Evolutionary conservation across 2,888 invertebrate species (phyloP).

Genomic region (Tribolium freemani): DNA sequence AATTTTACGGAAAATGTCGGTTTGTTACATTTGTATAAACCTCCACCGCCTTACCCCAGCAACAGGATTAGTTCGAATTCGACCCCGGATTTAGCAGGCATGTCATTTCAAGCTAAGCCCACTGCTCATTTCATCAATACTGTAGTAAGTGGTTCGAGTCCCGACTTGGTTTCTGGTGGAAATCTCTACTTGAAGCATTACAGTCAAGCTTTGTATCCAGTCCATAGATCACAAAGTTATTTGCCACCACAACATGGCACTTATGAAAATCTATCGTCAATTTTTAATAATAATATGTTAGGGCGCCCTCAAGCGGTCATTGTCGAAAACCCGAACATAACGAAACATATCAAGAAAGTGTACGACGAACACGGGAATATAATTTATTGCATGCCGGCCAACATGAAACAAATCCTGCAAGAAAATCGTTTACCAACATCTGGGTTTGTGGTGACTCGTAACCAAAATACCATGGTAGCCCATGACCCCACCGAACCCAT

Average conservation of each 20-base stretch:
- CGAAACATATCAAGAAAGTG: constrained; percentile 74
- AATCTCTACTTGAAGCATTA: constrained; percentile 72
- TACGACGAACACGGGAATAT: constrained; percentile 76
- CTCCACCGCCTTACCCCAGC: constrained; percentile 88
- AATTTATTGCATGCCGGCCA: constrained; percentile 75
- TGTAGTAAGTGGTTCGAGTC: constrained; percentile 82
- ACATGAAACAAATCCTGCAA: constrained; percentile 67
- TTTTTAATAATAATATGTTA: constrained; percentile 68
- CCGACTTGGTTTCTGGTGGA: constrained; percentile 82
- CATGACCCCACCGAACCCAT: constrained; percentile 77
- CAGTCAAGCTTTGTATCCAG: constrained; percentile 60
- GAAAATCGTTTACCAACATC: constrained; percentile 66
- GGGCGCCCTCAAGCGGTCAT: constrained; percentile 67
- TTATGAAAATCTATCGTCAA: constrained; percentile 78
- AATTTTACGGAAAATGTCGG: constrained; percentile 70
- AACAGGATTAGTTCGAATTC: constrained; percentile 85
- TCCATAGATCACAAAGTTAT: constrained; percentile 66
- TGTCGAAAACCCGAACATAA: constrained; percentile 73
- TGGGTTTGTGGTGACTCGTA: constrained; percentile 70
- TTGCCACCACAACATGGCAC: constrained; percentile 75
- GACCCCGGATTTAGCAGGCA: constrained; percentile 86
- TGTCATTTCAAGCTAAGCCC: constrained; percentile 71
- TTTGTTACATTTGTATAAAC: constrained; percentile 81
- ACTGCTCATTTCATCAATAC: constrained; percentile 62
- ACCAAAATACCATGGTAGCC: constrained; percentile 65